Evolutionary conservation across 1,140 invertebrate genomes (phyloP), one percentile per base, ranked within the genome.

Genomic region (Zaprionus lachaisei): DNA sequence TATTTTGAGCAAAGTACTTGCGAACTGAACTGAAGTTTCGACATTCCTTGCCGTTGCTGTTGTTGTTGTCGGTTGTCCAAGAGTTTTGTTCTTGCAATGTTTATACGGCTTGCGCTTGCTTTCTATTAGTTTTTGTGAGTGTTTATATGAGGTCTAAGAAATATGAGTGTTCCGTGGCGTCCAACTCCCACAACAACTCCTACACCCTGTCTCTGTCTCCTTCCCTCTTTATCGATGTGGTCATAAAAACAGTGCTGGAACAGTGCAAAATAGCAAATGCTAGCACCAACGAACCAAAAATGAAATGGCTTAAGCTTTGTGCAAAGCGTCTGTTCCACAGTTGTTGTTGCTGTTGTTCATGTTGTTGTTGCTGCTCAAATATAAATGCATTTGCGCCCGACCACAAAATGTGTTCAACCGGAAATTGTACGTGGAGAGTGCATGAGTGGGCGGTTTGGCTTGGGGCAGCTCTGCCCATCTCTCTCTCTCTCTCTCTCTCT

Each of bases 321-420:
- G 81, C 72, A 83, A 86, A 85, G 83, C 82, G 76, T 86, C 67
- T 58, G 51, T 75, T 75, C 28, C 38, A 20, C 31, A 55, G 51
- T 44, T 55, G 44, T 20, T 38, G 56, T 51, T 68, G 55, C 20
- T 69, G 44, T 66, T 78, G 74, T 26, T 75, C 66, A 17, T 71
- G 69, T 38, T 77, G 77, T 28, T 80, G 63, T 17, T 77, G 70
- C 81, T 80, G 83, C 72, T 90, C 75, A 89, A 89, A 89, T 89
- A 89, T 89, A 89, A 89, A 89, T 89, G 84, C 84, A 90, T 90
- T 87, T 90, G 80, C 79, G 69, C 78, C 84, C 81, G 72, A 89
- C 84, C 84, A 89, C 84, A 89, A 89, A 89, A 91, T 91, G 87
- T 91, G 86, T 86, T 91, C 78, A 91, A 89, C 86, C 87, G 87